Evolutionary conservation across 2,888 invertebrate genomes (phyloP).

Genomic region (Drosophila colorata): DNA sequence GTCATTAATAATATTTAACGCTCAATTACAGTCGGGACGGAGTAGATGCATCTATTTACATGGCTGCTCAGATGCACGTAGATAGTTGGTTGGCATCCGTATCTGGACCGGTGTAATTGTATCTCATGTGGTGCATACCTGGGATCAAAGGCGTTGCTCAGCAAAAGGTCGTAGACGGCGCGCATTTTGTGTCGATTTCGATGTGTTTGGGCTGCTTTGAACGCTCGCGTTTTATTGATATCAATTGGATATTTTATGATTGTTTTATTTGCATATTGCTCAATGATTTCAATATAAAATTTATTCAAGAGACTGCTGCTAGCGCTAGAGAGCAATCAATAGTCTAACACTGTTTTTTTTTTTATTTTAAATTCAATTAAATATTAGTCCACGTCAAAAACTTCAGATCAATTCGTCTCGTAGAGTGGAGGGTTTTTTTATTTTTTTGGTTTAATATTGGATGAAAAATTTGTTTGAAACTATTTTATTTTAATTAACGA

Average conservation of each 20-base stretch:
- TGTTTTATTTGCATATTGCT: constrained; percentile 38
- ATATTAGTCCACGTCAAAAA: too few relatives aligned
- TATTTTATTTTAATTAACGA: too few relatives aligned
- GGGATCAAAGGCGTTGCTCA: constrained; percentile 76
- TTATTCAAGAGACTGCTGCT: constrained; percentile 1
- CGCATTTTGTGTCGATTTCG: constrained; percentile 68
- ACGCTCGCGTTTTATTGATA: constrained; percentile 43
- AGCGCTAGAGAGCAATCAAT: constrained; percentile 2
- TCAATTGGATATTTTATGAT: constrained; percentile 54
- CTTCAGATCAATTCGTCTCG: too few relatives aligned
- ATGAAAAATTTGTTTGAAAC: too few relatives aligned
- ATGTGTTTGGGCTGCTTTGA: constrained; percentile 19
- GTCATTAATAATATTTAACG: too few relatives aligned
- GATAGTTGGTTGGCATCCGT: neutral
- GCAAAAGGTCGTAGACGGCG: constrained; percentile 72
- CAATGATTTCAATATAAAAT: constrained; percentile 21
- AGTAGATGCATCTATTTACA: too few relatives aligned
- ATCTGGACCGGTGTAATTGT: constrained; percentile 1
- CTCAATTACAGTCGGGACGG: too few relatives aligned
- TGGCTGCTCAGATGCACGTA: too few relatives aligned
- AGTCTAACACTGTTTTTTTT: constrained; percentile 1
- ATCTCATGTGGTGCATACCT: constrained; percentile 66
- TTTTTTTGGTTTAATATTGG: too few relatives aligned
- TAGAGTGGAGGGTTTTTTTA: too few relatives aligned
- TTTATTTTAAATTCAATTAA: too few relatives aligned